These are phyloP conservation scores for Leptodactylus fuscus DNA, from an alignment of 2,113 vertebrate species.

Conservation along the genomic window DNA sequence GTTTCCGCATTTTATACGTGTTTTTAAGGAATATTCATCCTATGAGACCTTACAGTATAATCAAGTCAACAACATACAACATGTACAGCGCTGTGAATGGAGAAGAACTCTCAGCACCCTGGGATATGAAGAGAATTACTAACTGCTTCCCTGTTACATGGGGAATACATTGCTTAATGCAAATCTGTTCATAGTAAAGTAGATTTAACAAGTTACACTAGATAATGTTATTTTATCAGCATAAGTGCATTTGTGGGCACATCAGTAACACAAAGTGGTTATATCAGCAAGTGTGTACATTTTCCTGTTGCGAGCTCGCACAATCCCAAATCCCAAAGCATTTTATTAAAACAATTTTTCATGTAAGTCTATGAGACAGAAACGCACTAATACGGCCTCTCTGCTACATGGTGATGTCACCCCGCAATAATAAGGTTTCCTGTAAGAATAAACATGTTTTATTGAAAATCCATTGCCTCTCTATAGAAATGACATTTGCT, in stretches of 20 bases:
- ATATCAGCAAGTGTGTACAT: slow-evolving; percentile 21
- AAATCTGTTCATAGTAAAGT: slow-evolving; percentile 10
- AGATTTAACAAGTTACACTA: slow-evolving; percentile 24
- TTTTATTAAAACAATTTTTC: slow-evolving; percentile 48
- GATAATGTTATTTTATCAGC: slow-evolving; percentile 28
- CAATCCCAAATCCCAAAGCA: slow-evolving; percentile 1
- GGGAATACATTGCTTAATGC: slow-evolving; percentile 4
- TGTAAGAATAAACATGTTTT: not conserved
- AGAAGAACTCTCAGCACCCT: not conserved
- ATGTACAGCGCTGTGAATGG: not conserved
- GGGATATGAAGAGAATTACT: not conserved
- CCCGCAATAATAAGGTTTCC: not conserved
- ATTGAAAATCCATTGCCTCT: not conserved
- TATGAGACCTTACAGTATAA: not conserved
- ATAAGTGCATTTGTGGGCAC: slow-evolving; percentile 39
- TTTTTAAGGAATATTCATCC: slow-evolving; percentile 12
- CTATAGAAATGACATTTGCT: not conserved
- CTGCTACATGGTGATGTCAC: not conserved
- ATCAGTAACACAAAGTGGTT: slow-evolving; percentile 21
- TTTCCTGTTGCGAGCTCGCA: not conserved
- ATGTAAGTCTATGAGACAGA: slow-evolving; percentile 3
- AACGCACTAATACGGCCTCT: not conserved
- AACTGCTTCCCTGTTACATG: not conserved
- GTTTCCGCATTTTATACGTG: not conserved
- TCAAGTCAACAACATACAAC: slow-evolving; percentile 12